These are phyloP conservation scores for Cataglyphis albicans DNA, from an alignment of 2,888 invertebrate genomes.

Conservation along the genomic window DNA sequence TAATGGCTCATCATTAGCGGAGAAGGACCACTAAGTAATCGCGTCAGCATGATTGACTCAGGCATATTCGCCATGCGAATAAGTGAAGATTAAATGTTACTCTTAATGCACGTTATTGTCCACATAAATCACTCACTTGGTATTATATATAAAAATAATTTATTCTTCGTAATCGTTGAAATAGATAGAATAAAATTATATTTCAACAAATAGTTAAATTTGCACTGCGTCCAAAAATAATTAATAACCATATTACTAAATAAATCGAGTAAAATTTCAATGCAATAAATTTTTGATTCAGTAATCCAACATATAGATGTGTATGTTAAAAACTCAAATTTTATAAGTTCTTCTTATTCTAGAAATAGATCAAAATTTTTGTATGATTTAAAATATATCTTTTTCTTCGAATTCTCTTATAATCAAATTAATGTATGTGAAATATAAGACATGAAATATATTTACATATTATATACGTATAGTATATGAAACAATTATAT, in stretches of 20 bases:
- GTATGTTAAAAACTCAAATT: not conserved
- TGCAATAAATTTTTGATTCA: constrained; percentile 4
- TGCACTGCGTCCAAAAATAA: not conserved
- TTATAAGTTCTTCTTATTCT: not conserved
- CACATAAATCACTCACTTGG: constrained; percentile 1
- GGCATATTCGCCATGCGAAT: constrained; percentile 52
- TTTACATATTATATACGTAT: not conserved
- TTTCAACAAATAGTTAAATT: not conserved
- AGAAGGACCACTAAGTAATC: constrained; percentile 57
- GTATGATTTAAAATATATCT: not conserved
- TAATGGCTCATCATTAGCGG: constrained; percentile 77
- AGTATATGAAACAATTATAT: constrained; percentile 23
- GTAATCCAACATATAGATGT: not conserved
- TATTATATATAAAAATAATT: not conserved
- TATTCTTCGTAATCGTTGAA: not conserved
- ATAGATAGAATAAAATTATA: not conserved
- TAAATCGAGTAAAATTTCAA: not conserved
- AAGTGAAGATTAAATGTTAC: constrained; percentile 41
- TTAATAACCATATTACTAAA: not conserved
- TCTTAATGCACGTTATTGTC: constrained; percentile 26
- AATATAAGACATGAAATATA: not conserved
- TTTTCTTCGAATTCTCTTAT: not conserved
- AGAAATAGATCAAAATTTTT: not conserved
- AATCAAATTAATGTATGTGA: not conserved
- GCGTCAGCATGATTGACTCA: constrained; percentile 60